Evolutionary conservation across 2,888 invertebrate genomes (phyloP).

Genomic region (Gnatocerus cornutus): DNA sequence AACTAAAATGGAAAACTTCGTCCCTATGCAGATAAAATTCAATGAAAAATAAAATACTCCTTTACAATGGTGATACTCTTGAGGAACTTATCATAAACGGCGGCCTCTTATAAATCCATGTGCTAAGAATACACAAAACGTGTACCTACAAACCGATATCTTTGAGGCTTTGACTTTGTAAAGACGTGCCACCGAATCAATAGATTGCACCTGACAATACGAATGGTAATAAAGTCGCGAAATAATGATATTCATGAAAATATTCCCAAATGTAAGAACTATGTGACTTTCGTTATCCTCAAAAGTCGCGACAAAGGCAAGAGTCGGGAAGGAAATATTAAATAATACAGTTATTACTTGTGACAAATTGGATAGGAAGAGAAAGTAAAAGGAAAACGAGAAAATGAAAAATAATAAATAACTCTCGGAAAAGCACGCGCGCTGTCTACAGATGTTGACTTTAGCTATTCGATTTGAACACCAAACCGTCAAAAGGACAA

Average conservation of each 20-base stretch:
- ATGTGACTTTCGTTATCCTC: conserved; percentile 30
- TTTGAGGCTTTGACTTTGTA: neutral
- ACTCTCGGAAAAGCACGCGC: conserved; percentile 54
- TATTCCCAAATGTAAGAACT: conserved; percentile 23
- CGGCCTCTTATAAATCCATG: neutral
- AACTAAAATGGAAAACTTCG: conserved; percentile 29
- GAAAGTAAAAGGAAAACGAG: conserved; percentile 48
- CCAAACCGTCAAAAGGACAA: conserved; percentile 58
- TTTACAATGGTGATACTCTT: conserved; percentile 10
- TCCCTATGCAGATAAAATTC: conserved; percentile 25
- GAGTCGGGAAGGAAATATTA: conserved; percentile 49
- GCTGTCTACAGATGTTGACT: conserved; percentile 58
- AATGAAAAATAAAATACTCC: conserved; percentile 19
- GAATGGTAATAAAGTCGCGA: conserved; percentile 2
- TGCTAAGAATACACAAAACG: neutral
- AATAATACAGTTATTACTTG: conserved; percentile 53
- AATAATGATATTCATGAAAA: conserved; percentile 40
- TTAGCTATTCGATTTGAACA: conserved; percentile 47
- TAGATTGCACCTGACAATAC: neutral
- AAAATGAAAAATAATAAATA: conserved; percentile 58
- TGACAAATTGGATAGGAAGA: conserved; percentile 52
- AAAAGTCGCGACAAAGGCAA: conserved; percentile 16
- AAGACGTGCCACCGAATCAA: neutral
- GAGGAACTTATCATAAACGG: conserved; percentile 15
- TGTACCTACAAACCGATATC: no score